phyloP scores from a whole-genome alignment of 2,888 invertebrate species.

The Latrodectus hesperus region DNA sequence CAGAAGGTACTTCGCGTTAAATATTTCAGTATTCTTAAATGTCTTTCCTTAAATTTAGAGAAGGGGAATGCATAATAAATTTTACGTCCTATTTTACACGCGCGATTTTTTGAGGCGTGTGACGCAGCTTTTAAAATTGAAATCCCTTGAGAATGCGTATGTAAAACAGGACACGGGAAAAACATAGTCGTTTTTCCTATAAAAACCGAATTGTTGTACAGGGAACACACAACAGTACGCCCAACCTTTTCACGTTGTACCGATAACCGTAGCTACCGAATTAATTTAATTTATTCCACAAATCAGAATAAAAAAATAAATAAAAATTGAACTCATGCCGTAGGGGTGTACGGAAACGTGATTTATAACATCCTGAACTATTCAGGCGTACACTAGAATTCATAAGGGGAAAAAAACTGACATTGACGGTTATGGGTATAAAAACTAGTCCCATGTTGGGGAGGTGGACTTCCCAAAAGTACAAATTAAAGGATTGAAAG shows the following conservation, averaged over 20 bases:
- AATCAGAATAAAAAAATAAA: conserved; percentile 29
- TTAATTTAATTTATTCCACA: conserved; percentile 58
- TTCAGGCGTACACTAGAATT: background rate
- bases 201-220: background rate
- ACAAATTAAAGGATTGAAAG: conserved; percentile 54
- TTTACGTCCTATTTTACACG: too few species aligned
- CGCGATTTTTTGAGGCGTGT: too few species aligned
- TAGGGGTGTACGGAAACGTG: conserved; percentile 26
- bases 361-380: conserved; percentile 35
- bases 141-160: too few species aligned
- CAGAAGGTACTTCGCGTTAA: too few species aligned
- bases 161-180: background rate
- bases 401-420: conserved; percentile 15
- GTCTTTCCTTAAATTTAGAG: too few species aligned
- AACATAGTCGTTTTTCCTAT: background rate
- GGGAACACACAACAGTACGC: background rate
- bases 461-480: conserved; percentile 39
- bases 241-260: background rate
- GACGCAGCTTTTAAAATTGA: too few species aligned
- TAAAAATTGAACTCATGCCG: background rate
- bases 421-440: conserved; percentile 29
- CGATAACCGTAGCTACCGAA: conserved; percentile 7
- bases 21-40: too few species aligned
- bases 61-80: too few species aligned
- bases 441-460: background rate